phyloP scores from a whole-genome alignment of 2,113 vertebrate genomes.

The Edolisoma coerulescens region DNA sequence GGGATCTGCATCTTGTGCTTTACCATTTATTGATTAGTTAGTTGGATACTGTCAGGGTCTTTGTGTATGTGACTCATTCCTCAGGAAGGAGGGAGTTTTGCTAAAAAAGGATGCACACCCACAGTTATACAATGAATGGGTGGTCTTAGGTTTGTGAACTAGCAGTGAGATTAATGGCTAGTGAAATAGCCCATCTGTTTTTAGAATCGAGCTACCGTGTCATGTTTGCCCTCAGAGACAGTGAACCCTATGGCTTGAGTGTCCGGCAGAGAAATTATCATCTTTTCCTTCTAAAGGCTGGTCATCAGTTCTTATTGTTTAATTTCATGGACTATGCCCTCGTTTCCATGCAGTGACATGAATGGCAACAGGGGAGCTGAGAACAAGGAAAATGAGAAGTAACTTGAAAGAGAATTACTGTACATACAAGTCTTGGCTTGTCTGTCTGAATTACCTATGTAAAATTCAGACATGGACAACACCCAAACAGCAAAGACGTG shows the following conservation, averaged over 20 bases:
- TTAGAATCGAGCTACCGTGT: neutral
- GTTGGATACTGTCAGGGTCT: neutral
- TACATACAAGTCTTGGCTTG: neutral
- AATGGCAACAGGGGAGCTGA: neutral
- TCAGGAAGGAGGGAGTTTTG: neutral
- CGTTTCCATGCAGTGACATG: neutral
- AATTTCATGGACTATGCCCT: slow-evolving; percentile 11
- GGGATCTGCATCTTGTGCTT: neutral
- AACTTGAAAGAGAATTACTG: neutral
- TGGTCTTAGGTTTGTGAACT: neutral
- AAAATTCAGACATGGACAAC: neutral
- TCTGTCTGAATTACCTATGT: neutral
- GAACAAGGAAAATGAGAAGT: neutral
- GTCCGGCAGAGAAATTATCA: neutral
- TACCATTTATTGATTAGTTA: neutral
- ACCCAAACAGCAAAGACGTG: neutral
- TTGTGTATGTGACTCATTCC: neutral
- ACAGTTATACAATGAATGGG: neutral
- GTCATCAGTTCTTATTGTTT: neutral
- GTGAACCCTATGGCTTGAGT: neutral
- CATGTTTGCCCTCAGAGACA: neutral
- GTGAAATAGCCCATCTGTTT: neutral
- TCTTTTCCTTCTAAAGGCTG: neutral
- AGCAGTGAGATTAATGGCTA: neutral
- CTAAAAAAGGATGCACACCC: neutral